Percentiles rank a stretch among this genome's conserved stretches.
Conservation (phyloP, 2,113 vertebrate species). For the Xenopus tropicalis region DNA sequence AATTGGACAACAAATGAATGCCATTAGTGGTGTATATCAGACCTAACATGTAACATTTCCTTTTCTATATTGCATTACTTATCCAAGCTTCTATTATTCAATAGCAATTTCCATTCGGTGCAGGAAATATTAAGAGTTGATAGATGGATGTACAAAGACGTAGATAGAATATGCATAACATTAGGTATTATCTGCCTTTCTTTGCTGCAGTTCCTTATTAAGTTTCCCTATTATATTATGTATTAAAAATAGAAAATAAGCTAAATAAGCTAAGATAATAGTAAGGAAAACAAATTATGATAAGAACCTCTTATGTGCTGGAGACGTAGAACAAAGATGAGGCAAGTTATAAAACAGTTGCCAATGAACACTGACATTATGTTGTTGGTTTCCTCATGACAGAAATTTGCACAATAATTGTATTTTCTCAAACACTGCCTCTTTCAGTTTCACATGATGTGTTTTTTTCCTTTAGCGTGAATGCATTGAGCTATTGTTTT, state of each 20-base stretch:
- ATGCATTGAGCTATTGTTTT: background rate
- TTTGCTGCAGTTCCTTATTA: conserved; percentile 18
- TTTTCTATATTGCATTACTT: background rate
- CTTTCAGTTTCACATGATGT: background rate
- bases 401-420: conserved; percentile 17
- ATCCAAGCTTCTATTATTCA: conserved; percentile 2
- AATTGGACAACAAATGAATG: too few relatives aligned
- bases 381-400: background rate
- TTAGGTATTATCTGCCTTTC: background rate
- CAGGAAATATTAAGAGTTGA: too few relatives aligned
- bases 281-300: conserved; percentile 1
- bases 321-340: background rate
- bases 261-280: background rate
- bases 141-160: too few relatives aligned
- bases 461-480: conserved; percentile 13
- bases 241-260: background rate
- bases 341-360: too few relatives aligned
- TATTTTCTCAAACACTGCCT: conserved; percentile 14
- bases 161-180: too few relatives aligned
- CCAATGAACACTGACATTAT: conserved; percentile 24
- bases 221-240: conserved; percentile 6
- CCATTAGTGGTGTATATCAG: background rate
- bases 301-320: background rate
- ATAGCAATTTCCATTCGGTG: background rate
- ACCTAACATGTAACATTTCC: background rate